Conservation (phyloP, 2,797 vertebrate species). For the Lindbergichthys nudifrons region DNA sequence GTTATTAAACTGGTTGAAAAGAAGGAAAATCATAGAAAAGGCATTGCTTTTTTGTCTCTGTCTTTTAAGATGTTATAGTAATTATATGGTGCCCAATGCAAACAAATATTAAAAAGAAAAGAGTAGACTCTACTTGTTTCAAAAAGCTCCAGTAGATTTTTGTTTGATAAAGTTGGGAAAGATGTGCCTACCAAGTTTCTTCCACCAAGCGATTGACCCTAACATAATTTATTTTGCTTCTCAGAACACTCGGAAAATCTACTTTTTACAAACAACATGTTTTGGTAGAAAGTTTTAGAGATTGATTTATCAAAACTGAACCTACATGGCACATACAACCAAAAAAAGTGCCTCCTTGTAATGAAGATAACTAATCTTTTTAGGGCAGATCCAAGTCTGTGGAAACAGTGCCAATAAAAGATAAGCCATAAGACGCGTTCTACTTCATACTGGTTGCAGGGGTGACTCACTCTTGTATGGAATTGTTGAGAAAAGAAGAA, state of each 20-base stretch:
- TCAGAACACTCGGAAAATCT: neutral
- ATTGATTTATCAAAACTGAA: neutral
- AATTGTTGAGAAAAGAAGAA: conserved; percentile 12
- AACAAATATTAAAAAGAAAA: neutral
- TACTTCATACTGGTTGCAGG: neutral
- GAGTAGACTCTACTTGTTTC: too few relatives aligned
- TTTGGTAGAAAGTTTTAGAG: too few relatives aligned
- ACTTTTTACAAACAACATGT: neutral
- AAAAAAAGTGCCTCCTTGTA: neutral
- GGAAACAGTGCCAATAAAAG: neutral
- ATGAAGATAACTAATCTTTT: neutral
- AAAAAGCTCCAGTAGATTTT: neutral
- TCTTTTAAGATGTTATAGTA: neutral
- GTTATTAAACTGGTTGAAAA: neutral
- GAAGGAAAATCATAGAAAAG: neutral
- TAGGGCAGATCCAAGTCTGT: neutral
- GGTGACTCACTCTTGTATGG: conserved; percentile 26
- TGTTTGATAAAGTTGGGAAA: neutral
- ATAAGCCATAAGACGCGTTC: neutral
- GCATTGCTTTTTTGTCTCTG: neutral
- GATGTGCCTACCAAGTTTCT: neutral
- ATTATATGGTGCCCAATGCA: neutral
- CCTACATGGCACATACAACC: too few relatives aligned
- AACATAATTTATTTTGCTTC: neutral
- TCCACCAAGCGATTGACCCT: neutral